Conservation (phyloP, 2,888 invertebrate genomes). For the Cosmia trapezina region DNA sequence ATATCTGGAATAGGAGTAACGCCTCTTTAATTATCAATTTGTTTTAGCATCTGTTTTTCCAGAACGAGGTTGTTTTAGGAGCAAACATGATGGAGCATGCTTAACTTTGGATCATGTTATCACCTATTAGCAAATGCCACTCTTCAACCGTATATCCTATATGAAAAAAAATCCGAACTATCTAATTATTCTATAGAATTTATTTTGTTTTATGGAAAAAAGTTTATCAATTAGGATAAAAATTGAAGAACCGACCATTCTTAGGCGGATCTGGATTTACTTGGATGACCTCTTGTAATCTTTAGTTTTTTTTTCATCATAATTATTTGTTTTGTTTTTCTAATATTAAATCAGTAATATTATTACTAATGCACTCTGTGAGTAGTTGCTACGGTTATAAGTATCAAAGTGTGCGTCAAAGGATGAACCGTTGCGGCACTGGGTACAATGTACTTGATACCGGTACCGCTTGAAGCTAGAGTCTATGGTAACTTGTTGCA, state of each 20-base stretch:
- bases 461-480: slow-evolving; percentile 28
- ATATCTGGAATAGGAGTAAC: slow-evolving; percentile 53
- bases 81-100: slow-evolving; percentile 19
- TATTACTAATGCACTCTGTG: background rate
- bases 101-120: slow-evolving; percentile 3
- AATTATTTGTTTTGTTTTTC: background rate
- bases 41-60: slow-evolving; percentile 30
- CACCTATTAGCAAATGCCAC: slow-evolving; percentile 26
- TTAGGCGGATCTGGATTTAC: background rate
- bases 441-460: slow-evolving; percentile 36
- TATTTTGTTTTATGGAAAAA: background rate
- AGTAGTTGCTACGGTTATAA: background rate
- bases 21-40: slow-evolving; percentile 56
- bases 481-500: slow-evolving; percentile 53
- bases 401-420: background rate
- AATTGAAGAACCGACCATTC: background rate
- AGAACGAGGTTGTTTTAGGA: slow-evolving; percentile 37
- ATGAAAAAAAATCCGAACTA: background rate
- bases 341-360: background rate
- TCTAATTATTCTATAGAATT: background rate
- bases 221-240: background rate
- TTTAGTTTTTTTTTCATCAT: background rate
- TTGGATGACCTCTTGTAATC: background rate
- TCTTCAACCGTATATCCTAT: background rate
- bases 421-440: slow-evolving; percentile 19